phyloP scores from a whole-genome alignment of 2,888 invertebrate genomes.

The Melieria crassipennis region DNA sequence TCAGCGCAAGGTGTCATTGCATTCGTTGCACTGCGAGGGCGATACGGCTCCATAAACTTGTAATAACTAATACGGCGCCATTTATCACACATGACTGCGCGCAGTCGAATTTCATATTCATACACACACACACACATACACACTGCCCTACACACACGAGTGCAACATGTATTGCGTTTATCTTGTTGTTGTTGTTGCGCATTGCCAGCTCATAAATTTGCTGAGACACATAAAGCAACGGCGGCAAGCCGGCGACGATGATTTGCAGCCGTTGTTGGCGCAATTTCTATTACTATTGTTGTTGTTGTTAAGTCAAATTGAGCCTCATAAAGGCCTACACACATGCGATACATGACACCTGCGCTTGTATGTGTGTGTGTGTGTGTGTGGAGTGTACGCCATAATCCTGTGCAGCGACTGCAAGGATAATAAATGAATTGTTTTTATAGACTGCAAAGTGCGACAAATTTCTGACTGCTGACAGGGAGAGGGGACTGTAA shows the following conservation, averaged over 20 bases:
- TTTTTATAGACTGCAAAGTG: slow-evolving; percentile 23
- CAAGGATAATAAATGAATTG: slow-evolving; percentile 35
- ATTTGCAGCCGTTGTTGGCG: slow-evolving; percentile 61
- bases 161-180: too few species aligned
- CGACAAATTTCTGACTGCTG: too few species aligned
- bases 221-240: too few species aligned
- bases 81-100: slow-evolving; percentile 63
- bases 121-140: not conserved
- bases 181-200: too few species aligned
- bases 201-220: too few species aligned
- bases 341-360: slow-evolving; percentile 51
- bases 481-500: not conserved
- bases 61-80: slow-evolving; percentile 49
- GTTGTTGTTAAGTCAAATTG: slow-evolving; percentile 47
- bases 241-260: slow-evolving; percentile 46
- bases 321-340: slow-evolving; percentile 49
- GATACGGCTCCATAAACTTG: slow-evolving; percentile 6
- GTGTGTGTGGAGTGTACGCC: too few species aligned
- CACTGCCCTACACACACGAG: slow-evolving; percentile 4
- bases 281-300: too few species aligned
- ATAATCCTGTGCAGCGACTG: slow-evolving; percentile 1
- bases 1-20: too few species aligned
- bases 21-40: too few species aligned
- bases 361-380: not conserved
- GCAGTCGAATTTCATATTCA: slow-evolving; percentile 18